phyloP scores from a whole-genome alignment of 2,797 vertebrate genomes.

The Chloroceryle inda region DNA sequence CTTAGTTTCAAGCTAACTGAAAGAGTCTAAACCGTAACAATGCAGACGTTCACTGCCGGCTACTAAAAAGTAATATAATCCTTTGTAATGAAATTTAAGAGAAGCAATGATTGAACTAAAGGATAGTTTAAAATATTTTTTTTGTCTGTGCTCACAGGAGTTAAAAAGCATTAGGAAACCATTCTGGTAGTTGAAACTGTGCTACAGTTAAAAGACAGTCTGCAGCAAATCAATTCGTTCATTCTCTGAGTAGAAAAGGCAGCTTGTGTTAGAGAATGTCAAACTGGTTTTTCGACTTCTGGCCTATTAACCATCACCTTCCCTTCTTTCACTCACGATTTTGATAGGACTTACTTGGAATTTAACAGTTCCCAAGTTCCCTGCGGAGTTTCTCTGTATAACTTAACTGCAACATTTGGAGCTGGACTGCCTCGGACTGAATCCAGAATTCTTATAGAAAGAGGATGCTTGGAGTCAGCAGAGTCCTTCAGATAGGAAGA shows the following conservation, averaged over 20 bases:
- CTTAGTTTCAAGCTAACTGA: neutral
- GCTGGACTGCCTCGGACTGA: conserved; percentile 87
- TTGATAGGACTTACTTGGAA: conserved; percentile 79
- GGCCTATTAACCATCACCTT: neutral
- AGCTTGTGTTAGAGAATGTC: neutral
- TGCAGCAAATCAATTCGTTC: neutral
- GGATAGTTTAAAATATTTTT: neutral
- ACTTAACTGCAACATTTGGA: conserved; percentile 76
- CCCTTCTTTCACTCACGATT: neutral
- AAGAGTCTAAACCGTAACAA: neutral
- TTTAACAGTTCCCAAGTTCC: conserved; percentile 82
- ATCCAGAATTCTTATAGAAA: conserved; percentile 88
- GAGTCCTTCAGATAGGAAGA: conserved; percentile 66
- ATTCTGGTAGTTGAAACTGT: neutral
- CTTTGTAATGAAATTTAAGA: neutral
- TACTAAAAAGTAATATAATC: neutral
- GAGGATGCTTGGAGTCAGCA: conserved; percentile 79
- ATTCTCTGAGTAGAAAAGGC: neutral
- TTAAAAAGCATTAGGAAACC: neutral
- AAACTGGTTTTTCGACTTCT: neutral
- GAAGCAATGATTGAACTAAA: neutral
- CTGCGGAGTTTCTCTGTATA: conserved; percentile 77
- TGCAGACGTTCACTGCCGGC: neutral
- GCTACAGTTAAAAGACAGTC: neutral
- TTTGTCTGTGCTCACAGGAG: neutral